A percentile compares a stretch with the other conserved stretches of the same genome.
Evolutionary conservation across 1,140 invertebrate species (phyloP).

Genomic region (Platyscapa corneri): DNA sequence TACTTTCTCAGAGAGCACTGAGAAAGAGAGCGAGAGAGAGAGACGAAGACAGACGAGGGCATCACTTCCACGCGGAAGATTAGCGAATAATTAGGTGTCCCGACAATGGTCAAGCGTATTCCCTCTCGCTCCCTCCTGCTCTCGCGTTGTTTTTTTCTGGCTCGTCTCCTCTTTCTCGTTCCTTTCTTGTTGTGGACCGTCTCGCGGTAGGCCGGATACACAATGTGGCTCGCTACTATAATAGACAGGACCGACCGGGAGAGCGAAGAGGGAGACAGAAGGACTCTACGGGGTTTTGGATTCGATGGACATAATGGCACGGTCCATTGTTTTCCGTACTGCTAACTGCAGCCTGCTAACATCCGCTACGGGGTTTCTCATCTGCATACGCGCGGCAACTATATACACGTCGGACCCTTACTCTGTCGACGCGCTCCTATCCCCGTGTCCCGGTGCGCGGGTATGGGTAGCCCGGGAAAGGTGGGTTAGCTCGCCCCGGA

Average conservation of each 20-base stretch:
- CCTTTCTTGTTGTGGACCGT: constrained; percentile 15
- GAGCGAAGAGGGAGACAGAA: constrained; percentile 61
- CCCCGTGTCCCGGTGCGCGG: too few species aligned
- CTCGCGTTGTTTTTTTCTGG: neutral
- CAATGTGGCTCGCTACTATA: constrained; percentile 67
- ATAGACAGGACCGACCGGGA: constrained; percentile 49
- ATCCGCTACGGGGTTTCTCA: constrained; percentile 69
- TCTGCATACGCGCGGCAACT: constrained; percentile 64
- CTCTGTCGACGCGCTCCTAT: neutral
- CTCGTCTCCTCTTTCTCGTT: neutral
- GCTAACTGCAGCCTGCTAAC: constrained; percentile 68
- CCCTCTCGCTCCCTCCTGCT: neutral
- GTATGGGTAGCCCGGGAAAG: too few species aligned
- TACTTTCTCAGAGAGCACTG: neutral
- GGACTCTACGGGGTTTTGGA: constrained; percentile 67
- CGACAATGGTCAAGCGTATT: constrained; percentile 62
- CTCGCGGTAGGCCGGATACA: constrained; percentile 65
- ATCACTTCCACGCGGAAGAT: constrained; percentile 64
- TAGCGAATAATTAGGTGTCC: constrained; percentile 70
- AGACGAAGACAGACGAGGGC: too few species aligned
- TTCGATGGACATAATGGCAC: constrained; percentile 70
- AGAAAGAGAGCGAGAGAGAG: constrained; percentile 12
- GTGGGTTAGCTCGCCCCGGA: neutral
- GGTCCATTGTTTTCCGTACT: constrained; percentile 68
- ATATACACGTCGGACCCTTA: constrained; percentile 44